phyloP scores from a whole-genome alignment of 2,797 vertebrate species.

The Tokudaia tokunoshimensis region DNA sequence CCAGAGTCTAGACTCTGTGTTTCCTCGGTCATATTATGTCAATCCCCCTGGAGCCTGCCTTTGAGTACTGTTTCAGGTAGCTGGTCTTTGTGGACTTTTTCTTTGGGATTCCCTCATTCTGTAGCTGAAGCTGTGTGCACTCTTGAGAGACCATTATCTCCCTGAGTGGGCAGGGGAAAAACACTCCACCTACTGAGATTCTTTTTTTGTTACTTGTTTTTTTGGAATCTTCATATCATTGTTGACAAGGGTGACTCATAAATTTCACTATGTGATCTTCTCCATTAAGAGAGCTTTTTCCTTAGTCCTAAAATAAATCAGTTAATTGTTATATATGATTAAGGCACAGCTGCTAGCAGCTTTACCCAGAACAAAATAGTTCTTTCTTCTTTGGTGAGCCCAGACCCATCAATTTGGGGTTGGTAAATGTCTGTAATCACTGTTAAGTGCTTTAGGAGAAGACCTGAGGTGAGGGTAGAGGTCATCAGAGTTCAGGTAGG shows the following conservation, averaged over 20 bases:
- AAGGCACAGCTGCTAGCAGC: background rate
- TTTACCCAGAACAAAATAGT: background rate
- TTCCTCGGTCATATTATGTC: background rate
- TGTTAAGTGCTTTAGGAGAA: background rate
- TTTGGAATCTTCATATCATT: conserved; percentile 61
- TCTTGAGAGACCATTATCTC: conserved; percentile 61
- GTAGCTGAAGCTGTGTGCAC: conserved; percentile 66
- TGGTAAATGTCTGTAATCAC: conserved; percentile 34
- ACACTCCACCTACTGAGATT: conserved; percentile 72
- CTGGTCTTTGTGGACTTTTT: conserved; percentile 52
- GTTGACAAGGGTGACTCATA: conserved; percentile 84
- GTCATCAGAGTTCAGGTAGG: background rate
- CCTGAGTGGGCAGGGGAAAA: conserved; percentile 67
- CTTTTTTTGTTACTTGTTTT: conserved; percentile 74
- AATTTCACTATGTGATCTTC: conserved; percentile 79
- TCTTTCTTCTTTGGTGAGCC: background rate
- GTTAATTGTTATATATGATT: conserved; percentile 38
- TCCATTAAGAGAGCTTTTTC: conserved; percentile 73
- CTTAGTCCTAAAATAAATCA: conserved; percentile 38
- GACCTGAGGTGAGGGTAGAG: background rate
- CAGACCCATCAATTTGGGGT: conserved; percentile 22
- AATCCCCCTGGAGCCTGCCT: background rate
- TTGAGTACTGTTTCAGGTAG: background rate
- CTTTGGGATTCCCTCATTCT: conserved; percentile 64
- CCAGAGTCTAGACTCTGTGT: background rate